These are phyloP conservation scores for Lumbricus terrestris DNA, from an alignment of 2,888 invertebrate species.

Conservation along the genomic window DNA sequence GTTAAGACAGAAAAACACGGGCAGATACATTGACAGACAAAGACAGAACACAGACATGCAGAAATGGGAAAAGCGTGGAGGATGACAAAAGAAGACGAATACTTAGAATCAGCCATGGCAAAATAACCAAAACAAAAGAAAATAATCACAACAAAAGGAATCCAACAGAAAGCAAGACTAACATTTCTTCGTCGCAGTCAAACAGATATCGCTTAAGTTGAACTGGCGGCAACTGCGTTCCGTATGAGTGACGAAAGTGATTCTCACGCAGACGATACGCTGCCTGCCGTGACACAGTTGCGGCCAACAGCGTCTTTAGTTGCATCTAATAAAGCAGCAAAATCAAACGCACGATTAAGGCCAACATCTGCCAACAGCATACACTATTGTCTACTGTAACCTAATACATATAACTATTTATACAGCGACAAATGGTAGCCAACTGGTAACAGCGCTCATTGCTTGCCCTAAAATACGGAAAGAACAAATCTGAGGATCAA, in stretches of 20 bases:
- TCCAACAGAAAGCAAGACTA: background rate
- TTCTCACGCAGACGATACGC: slow-evolving; percentile 75
- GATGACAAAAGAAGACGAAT: background rate
- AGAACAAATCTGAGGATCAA: too few relatives aligned
- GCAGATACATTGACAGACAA: too few relatives aligned
- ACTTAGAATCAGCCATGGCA: background rate
- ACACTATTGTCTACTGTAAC: too few relatives aligned
- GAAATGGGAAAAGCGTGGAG: background rate
- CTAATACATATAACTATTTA: too few relatives aligned
- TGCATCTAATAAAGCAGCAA: slow-evolving; percentile 64
- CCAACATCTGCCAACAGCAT: background rate
- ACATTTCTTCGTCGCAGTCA: slow-evolving; percentile 10
- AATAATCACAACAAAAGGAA: background rate
- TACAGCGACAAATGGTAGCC: too few relatives aligned
- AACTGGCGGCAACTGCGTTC: background rate
- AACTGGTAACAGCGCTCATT: too few relatives aligned
- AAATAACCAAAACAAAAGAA: background rate
- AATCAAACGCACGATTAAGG: background rate
- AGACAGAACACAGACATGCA: background rate
- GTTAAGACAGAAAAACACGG: too few relatives aligned
- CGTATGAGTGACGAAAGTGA: slow-evolving; percentile 72
- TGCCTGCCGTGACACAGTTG: slow-evolving; percentile 77
- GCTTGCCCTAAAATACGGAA: too few relatives aligned
- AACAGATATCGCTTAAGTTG: background rate
- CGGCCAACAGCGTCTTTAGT: slow-evolving; percentile 77